These are phyloP conservation scores for Phylloscopus whistleri DNA, from an alignment of 2,113 vertebrate genomes.

Conservation along the genomic window DNA sequence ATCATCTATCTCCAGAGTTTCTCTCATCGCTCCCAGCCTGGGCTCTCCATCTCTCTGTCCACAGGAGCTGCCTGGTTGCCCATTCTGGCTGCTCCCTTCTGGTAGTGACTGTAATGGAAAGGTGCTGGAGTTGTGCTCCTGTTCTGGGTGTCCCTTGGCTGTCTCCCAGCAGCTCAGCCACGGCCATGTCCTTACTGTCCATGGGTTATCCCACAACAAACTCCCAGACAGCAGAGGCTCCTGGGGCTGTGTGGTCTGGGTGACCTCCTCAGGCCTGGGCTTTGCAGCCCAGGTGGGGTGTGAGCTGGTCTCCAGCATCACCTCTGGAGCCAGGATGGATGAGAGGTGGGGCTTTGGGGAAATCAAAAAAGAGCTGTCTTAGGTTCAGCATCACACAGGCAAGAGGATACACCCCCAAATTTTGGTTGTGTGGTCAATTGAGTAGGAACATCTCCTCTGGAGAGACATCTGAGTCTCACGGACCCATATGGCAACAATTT, in stretches of 20 bases:
- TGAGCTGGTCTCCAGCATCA: background rate
- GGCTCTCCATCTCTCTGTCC: background rate
- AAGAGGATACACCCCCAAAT: background rate
- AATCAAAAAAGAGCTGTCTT: background rate
- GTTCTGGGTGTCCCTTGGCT: background rate
- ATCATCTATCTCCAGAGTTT: conserved; percentile 6
- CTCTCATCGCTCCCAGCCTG: background rate
- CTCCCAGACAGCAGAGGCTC: background rate
- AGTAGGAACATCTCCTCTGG: background rate
- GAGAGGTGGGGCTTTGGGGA: background rate
- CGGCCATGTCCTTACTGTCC: background rate
- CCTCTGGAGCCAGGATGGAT: background rate
- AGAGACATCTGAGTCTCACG: background rate
- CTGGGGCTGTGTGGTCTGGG: background rate
- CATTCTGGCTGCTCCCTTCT: background rate
- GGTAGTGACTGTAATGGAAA: too few species aligned
- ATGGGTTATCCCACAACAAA: background rate
- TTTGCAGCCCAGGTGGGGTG: background rate
- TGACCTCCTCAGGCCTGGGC: background rate
- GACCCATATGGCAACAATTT: background rate
- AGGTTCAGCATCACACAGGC: background rate
- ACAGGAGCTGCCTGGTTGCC: background rate
- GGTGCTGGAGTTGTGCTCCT: background rate
- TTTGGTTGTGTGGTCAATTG: background rate
- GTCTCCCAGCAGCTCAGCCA: background rate